Evolutionary conservation across 1,140 invertebrate species (phyloP), one percentile per base, ranked within the genome.

Genomic region (Chironomus tepperi): DNA sequence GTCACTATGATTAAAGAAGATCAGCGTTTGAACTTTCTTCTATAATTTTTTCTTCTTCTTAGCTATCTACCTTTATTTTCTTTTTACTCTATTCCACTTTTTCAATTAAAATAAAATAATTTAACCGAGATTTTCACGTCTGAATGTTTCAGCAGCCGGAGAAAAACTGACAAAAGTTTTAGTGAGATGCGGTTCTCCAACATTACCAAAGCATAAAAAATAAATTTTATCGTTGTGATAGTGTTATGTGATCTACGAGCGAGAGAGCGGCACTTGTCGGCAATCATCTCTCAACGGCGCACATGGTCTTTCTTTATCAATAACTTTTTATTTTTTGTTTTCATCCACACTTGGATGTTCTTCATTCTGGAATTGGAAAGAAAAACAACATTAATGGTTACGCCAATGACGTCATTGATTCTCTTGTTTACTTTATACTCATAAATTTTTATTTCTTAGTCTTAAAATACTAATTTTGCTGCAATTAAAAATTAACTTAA

Each of bases 91-190:
- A 57, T 57, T n/a, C 47, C 47, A 57, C 47, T 57, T 57, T 57
- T 57, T 34, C 24, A 34, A 34, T 34, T 34, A 34, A 34, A 34
- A 57, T 5, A 12, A 57, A 57, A 57, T 12, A 57, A 12, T n/a
- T 57, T 12, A 57, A 57, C 47, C 47, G 47, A n/a, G 12, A 12
- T 57, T 57, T 57, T 57, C 67, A 24, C 70, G 67, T 76, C 64
- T 77, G 65, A 5, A 77, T 76, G 0, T 74, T 43, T 57, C 67
- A 47, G 18, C 76, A 76, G 42, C 75, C 74, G 24, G 75, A 74
- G 10, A 77, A 42, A 74, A 77, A 73, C 65, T 75, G 74, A 47
- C n/a, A 73, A 21, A 7, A 77, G 67, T n/a, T 16, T 42, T 19
- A 7, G n/a, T 57, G 42, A 9, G 12, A n/a, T 24, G 21, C 43